Conservation (phyloP, 2,888 invertebrate species). For the Drosophila lacicola region DNA sequence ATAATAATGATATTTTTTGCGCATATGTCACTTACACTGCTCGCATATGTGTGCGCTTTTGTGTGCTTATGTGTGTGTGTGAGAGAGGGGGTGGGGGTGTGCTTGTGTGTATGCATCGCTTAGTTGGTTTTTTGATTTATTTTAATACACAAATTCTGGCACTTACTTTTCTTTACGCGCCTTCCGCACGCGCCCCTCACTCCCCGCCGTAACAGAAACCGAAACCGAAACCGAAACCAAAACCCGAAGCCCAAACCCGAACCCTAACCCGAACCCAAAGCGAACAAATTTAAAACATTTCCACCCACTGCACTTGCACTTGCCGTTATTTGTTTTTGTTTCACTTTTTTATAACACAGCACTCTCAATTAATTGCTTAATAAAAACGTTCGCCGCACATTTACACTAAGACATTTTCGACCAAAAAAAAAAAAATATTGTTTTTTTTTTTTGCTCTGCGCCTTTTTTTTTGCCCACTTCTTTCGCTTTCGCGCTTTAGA, state of each 20-base stretch:
- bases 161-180: slow-evolving; percentile 81
- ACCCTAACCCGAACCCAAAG: slow-evolving; percentile 27
- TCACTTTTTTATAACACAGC: slow-evolving; percentile 40
- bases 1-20: slow-evolving; percentile 38
- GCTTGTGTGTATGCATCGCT: slow-evolving; percentile 77
- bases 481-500: slow-evolving; percentile 48
- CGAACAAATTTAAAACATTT: slow-evolving; percentile 70
- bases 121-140: slow-evolving; percentile 77
- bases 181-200: slow-evolving; percentile 67
- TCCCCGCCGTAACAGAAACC: slow-evolving; percentile 4
- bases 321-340: slow-evolving; percentile 68
- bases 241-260: slow-evolving; percentile 24
- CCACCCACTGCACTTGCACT: slow-evolving; percentile 79
- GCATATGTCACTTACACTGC: slow-evolving; percentile 68
- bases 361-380: slow-evolving; percentile 76
- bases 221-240: not conserved
- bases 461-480: slow-evolving; percentile 23
- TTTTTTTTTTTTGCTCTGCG: slow-evolving; percentile 25
- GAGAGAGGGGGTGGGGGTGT: not conserved
- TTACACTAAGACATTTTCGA: slow-evolving; percentile 67
- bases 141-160: slow-evolving; percentile 78
- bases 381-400: slow-evolving; percentile 68
- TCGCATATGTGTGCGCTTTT: slow-evolving; percentile 14
- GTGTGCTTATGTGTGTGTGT: slow-evolving; percentile 4
- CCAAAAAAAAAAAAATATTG: slow-evolving; percentile 46